A percentile compares a stretch with the other conserved stretches of the same genome.
Conservation (phyloP, 1,140 invertebrate species). For the Drosophila novamexicana region DNA sequence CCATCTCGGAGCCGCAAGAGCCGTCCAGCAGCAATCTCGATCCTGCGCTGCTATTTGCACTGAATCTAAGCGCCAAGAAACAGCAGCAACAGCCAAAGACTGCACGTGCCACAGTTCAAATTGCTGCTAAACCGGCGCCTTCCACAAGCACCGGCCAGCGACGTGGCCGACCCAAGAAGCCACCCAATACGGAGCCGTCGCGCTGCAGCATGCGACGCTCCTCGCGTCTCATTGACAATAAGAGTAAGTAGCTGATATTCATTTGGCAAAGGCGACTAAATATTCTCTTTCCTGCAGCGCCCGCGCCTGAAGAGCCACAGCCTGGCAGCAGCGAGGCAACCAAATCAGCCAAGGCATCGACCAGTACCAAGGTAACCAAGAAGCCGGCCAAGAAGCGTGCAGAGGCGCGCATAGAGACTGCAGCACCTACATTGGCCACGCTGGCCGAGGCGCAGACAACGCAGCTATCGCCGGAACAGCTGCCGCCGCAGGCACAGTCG, state of each 20-base stretch:
- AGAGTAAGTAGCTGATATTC: conserved; percentile 34
- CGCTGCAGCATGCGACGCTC: conserved; percentile 54
- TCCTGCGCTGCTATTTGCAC: conserved; percentile 61
- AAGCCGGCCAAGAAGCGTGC: conserved; percentile 61
- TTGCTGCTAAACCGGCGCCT: conserved; percentile 64
- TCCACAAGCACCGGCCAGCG: conserved; percentile 13
- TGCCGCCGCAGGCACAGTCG: too few relatives aligned
- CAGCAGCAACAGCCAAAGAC: conserved; percentile 41
- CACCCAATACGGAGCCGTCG: not conserved
- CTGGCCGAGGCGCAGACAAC: conserved; percentile 62
- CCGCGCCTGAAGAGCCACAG: conserved; percentile 27
- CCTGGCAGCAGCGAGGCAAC: not conserved
- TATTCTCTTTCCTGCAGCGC: conserved; percentile 9
- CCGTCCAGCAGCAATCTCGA: conserved; percentile 43
- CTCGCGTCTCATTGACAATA: conserved; percentile 51
- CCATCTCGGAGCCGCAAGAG: not conserved
- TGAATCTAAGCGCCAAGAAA: conserved; percentile 75
- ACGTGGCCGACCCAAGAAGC: conserved; percentile 57
- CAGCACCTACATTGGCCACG: conserved; percentile 14
- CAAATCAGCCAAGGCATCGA: not conserved
- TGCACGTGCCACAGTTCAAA: conserved; percentile 55
- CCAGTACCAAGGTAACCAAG: conserved; percentile 39
- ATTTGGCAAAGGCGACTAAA: not conserved
- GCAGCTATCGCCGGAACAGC: conserved; percentile 29
- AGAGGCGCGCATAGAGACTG: conserved; percentile 37